A percentile compares a stretch with the other conserved stretches of the same genome.
Evolutionary conservation across 2,113 vertebrate genomes (phyloP).

Genomic region (Hemiprocne comata): DNA sequence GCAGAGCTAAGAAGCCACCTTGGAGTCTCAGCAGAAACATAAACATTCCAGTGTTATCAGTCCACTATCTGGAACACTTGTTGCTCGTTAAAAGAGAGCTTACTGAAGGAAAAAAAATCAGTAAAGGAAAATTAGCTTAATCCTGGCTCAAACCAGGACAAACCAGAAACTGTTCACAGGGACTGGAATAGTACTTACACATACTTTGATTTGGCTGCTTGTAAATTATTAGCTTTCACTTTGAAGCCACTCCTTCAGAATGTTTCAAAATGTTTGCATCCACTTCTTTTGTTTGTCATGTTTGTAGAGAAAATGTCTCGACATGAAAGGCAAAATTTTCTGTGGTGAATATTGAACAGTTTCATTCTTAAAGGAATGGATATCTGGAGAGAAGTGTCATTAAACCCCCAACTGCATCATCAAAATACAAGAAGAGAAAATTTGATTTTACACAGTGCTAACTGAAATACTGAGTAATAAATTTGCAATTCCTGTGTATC

Average conservation of each 20-base stretch:
- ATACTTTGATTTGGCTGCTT: not conserved
- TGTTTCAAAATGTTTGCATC: not conserved
- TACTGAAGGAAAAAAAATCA: too few species aligned
- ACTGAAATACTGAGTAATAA: not conserved
- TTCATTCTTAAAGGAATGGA: not conserved
- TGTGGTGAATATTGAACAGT: not conserved
- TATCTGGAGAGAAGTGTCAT: not conserved
- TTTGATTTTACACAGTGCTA: not conserved
- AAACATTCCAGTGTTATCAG: too few species aligned
- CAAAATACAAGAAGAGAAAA: not conserved
- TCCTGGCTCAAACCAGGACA: too few species aligned
- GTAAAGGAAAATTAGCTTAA: too few species aligned
- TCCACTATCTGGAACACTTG: too few species aligned
- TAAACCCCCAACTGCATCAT: not conserved
- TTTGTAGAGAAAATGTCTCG: not conserved
- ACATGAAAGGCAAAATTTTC: not conserved
- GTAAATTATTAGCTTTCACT: not conserved
- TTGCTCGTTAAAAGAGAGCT: too few species aligned
- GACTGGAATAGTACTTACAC: not conserved
- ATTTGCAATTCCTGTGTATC: too few species aligned
- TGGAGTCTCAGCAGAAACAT: too few species aligned
- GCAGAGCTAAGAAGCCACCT: too few species aligned
- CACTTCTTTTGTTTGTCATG: not conserved
- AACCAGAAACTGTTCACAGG: not conserved
- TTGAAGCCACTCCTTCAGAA: not conserved